Percentiles rank a stretch among this genome's conserved stretches.
phyloP scores from a whole-genome alignment of 2,797 vertebrate genomes.

The Pelochelys cantorii region DNA sequence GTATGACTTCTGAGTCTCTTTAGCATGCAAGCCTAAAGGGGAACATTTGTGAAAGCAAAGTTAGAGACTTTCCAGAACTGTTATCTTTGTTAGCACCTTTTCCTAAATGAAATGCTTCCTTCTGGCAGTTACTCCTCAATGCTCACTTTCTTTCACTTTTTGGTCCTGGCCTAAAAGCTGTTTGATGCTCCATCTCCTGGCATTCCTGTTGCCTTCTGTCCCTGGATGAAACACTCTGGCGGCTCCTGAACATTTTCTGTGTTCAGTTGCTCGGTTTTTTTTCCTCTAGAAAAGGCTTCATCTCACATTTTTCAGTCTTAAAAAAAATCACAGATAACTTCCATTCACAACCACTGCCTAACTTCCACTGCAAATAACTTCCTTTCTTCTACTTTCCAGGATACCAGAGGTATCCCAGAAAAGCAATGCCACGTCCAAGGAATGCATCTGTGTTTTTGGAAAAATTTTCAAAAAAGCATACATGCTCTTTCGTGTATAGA shows the following conservation, averaged over 20 bases:
- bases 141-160: neutral
- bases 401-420: too few relatives aligned
- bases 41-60: neutral
- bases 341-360: constrained; percentile 10
- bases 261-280: constrained; percentile 22
- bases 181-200: neutral
- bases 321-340: constrained; percentile 17
- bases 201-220: neutral
- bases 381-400: neutral
- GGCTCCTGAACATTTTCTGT: constrained; percentile 7
- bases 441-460: too few relatives aligned
- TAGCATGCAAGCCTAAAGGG: neutral
- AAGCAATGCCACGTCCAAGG: too few relatives aligned
- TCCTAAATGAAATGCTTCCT: neutral
- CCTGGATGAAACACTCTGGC: constrained; percentile 2
- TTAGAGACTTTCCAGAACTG: neutral
- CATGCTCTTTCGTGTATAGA: neutral
- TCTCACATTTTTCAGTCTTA: constrained; percentile 39
- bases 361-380: constrained; percentile 12
- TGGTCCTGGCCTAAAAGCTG: neutral
- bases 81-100: fast-evolving
- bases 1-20: neutral
- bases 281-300: neutral
- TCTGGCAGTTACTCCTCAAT: neutral
- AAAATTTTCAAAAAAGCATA: too few relatives aligned